Conservation (phyloP, 2,888 invertebrate species). For the Drosophila tanythrix region DNA sequence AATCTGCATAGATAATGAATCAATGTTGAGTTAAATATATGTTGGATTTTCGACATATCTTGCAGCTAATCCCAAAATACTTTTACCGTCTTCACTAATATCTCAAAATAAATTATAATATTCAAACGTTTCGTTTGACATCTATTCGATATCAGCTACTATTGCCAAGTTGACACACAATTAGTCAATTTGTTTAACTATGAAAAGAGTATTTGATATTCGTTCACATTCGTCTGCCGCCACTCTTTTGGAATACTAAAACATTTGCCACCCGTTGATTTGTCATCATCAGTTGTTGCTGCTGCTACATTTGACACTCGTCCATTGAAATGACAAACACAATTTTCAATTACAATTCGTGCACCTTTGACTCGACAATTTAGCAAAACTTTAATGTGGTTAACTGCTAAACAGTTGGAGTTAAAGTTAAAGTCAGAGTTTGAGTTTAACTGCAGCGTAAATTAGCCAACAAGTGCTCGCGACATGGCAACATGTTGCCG, state of each 20-base stretch:
- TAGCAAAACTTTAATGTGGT: slow-evolving; percentile 23
- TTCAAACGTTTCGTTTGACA: neutral
- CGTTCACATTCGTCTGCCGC: neutral
- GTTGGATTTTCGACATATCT: neutral
- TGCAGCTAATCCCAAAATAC: neutral
- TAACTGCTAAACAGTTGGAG: slow-evolving; percentile 19
- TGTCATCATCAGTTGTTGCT: slow-evolving; percentile 25
- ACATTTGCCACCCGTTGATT: slow-evolving; percentile 39
- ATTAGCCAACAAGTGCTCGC: slow-evolving; percentile 60
- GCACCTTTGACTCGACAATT: slow-evolving; percentile 67
- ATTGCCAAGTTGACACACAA: neutral
- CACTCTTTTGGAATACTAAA: slow-evolving; percentile 1
- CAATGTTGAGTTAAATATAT: neutral
- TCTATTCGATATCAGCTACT: neutral
- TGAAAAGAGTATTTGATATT: neutral
- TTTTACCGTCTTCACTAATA: neutral
- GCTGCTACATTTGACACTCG: slow-evolving; percentile 43
- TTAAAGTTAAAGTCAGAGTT: neutral
- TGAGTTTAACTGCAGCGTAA: slow-evolving; percentile 39
- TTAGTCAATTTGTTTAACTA: neutral
- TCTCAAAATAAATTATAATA: neutral
- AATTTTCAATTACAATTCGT: slow-evolving; percentile 52
- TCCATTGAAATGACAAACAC: slow-evolving; percentile 57
- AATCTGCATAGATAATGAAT: neutral
- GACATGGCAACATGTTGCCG: slow-evolving; percentile 57